Conservation (phyloP, 2,888 invertebrate species). For the Plagiodera versicolora region DNA sequence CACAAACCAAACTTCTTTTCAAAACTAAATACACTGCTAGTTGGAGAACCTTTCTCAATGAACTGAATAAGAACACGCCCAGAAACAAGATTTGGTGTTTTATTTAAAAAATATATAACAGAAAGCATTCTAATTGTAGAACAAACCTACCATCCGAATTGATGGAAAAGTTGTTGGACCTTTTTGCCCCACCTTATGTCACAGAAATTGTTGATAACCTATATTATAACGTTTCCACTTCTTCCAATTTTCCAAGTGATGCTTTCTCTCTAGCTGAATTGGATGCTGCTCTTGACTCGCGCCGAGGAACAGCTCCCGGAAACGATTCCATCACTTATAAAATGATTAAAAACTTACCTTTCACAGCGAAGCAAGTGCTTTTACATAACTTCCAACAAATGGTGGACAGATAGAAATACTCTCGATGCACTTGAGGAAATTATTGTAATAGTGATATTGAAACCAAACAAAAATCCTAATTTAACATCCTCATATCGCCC, state of each 20-base stretch:
- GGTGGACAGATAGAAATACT: neutral
- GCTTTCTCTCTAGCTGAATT: neutral
- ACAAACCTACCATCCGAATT: neutral
- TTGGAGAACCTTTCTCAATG: neutral
- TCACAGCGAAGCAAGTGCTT: neutral
- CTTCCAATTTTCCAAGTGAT: neutral
- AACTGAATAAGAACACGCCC: conserved; percentile 1
- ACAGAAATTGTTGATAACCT: neutral
- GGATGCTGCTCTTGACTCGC: neutral
- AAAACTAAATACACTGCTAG: neutral
- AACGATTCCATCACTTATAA: conserved; percentile 8
- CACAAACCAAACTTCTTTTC: neutral
- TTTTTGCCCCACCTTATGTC: conserved; percentile 3
- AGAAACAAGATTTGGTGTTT: neutral
- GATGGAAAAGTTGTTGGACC: conserved; percentile 3
- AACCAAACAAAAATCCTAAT: conserved; percentile 1
- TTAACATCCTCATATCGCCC: neutral
- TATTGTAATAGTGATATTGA: neutral
- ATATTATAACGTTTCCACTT: neutral
- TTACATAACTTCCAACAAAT: neutral
- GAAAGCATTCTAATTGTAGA: neutral
- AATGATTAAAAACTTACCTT: neutral
- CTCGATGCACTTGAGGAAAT: neutral
- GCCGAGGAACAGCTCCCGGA: neutral
- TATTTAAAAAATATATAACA: neutral